Conservation (phyloP, 1,140 invertebrate genomes). For the Drosophila kepulauana region DNA sequence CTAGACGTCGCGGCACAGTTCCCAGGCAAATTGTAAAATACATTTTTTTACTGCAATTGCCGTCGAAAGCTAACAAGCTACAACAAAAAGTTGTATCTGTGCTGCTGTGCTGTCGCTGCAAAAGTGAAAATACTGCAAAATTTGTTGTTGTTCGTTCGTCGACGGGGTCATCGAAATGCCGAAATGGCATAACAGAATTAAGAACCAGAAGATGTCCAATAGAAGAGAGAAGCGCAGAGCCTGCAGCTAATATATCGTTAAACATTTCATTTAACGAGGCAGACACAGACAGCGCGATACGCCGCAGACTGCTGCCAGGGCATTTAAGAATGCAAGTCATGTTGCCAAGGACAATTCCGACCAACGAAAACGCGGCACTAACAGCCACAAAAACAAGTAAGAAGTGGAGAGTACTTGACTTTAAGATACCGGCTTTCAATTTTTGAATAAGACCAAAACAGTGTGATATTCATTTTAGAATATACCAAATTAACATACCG, state of each 20-base stretch:
- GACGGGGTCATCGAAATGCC: slow-evolving; percentile 32
- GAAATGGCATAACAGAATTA: slow-evolving; percentile 31
- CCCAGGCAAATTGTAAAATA: slow-evolving; percentile 76
- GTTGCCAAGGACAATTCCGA: slow-evolving; percentile 10
- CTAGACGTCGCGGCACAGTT: slow-evolving; percentile 25
- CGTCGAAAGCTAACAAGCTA: slow-evolving; percentile 76
- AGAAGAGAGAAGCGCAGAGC: slow-evolving; percentile 17
- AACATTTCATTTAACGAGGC: slow-evolving; percentile 83
- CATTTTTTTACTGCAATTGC: slow-evolving; percentile 78
- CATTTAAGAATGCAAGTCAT: slow-evolving; percentile 47
- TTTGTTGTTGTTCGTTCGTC: slow-evolving; percentile 43
- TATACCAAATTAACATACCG: too few species aligned
- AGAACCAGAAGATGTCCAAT: slow-evolving; percentile 40
- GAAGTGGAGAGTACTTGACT: not conserved
- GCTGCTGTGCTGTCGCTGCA: slow-evolving; percentile 51
- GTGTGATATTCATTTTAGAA: too few species aligned
- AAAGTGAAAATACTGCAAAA: slow-evolving; percentile 81
- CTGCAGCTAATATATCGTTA: slow-evolving; percentile 79
- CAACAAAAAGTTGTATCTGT: slow-evolving; percentile 40
- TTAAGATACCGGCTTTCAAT: too few species aligned
- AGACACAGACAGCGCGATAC: slow-evolving; percentile 50
- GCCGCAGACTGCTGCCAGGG: slow-evolving; percentile 8
- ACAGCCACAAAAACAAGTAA: not conserved
- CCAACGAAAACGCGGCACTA: not conserved
- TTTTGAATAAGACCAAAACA: too few species aligned